phyloP scores from a whole-genome alignment of 2,797 vertebrate species.

The Sebastes variabilis region DNA sequence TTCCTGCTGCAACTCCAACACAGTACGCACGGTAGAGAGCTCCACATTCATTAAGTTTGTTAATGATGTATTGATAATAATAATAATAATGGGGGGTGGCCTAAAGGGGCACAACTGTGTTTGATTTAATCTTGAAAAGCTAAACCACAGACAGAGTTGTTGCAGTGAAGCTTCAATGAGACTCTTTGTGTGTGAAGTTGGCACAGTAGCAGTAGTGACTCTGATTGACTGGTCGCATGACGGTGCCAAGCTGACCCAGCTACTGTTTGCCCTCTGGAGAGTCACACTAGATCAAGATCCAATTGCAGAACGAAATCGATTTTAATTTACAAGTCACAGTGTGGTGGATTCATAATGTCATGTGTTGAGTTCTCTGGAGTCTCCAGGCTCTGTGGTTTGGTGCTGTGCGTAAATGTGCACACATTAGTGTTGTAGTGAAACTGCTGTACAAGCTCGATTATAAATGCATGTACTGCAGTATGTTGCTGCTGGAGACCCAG shows the following conservation, averaged over 20 bases:
- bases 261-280: not conserved
- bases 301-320: not conserved
- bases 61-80: not conserved
- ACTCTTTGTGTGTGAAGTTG: slow-evolving; percentile 5
- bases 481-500: not conserved
- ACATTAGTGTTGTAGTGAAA: not conserved
- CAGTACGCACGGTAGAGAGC: slow-evolving; percentile 14
- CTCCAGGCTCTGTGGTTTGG: not conserved
- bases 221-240: slow-evolving; percentile 14
- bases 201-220: not conserved
- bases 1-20: not conserved
- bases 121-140: not conserved
- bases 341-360: not conserved
- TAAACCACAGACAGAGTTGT: not conserved
- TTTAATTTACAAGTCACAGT: not conserved
- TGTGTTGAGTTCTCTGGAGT: not conserved
- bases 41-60: not conserved
- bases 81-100: not conserved
- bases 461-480: not conserved
- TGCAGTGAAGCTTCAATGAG: not conserved
- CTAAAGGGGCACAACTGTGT: not conserved
- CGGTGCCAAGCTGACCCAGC: slow-evolving; percentile 16
- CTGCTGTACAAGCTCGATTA: not conserved
- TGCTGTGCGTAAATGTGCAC: not conserved
- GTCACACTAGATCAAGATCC: not conserved